These are phyloP conservation scores for Mandrillus leucophaeus DNA, from an alignment of 2,113 vertebrate genomes.

Conservation along the genomic window DNA sequence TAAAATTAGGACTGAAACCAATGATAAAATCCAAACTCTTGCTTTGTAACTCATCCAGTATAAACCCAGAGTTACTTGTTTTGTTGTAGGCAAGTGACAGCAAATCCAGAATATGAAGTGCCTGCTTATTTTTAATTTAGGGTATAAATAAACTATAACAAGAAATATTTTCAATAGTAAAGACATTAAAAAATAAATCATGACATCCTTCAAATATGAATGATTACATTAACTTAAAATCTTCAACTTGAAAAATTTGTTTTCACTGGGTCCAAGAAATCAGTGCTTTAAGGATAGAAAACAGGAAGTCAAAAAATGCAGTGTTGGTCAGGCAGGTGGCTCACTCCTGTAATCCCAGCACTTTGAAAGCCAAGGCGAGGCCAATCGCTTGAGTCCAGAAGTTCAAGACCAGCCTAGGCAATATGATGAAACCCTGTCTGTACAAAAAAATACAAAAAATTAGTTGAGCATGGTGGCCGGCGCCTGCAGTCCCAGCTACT, in stretches of 20 bases:
- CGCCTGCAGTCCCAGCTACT: too few species aligned
- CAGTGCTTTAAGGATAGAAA: constrained; percentile 63
- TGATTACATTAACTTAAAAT: neutral
- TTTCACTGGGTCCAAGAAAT: constrained; percentile 55
- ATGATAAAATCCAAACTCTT: neutral
- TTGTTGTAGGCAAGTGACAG: neutral
- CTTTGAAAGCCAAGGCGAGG: too few species aligned
- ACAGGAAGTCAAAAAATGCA: constrained; percentile 63
- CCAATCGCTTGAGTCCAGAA: too few species aligned
- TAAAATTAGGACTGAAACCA: constrained; percentile 40
- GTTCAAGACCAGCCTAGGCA: too few species aligned
- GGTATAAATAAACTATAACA: neutral
- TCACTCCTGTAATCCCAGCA: too few species aligned
- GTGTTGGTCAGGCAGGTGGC: neutral
- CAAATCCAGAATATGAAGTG: neutral
- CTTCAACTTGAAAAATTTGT: neutral
- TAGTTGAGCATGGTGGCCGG: too few species aligned
- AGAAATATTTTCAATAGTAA: constrained; percentile 44
- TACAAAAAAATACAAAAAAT: too few species aligned
- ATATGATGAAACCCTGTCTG: too few species aligned
- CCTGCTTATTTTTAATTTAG: neutral
- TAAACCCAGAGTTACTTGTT: constrained; percentile 2
- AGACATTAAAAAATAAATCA: neutral
- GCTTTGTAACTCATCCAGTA: neutral
- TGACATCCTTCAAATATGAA: neutral